phyloP scores from a whole-genome alignment of 2,113 vertebrate species.

The Dissostichus mawsoni region DNA sequence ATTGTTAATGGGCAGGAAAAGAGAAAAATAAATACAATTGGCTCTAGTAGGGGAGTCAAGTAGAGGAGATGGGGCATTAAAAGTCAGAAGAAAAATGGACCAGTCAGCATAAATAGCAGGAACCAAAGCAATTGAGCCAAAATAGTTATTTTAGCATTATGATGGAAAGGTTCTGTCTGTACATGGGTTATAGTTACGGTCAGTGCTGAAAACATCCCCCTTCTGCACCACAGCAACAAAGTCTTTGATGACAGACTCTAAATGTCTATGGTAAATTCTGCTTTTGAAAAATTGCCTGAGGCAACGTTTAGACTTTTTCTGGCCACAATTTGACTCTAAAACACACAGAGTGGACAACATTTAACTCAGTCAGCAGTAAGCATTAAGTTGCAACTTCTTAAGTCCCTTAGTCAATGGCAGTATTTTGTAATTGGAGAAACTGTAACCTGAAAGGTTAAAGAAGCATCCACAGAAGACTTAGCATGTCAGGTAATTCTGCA shows the following conservation, averaged over 20 bases:
- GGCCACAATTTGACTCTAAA: conserved; percentile 45
- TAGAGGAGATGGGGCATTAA: conserved; percentile 24
- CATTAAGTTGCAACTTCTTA: conserved; percentile 12
- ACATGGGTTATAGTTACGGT: conserved; percentile 53
- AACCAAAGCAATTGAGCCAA: conserved; percentile 41
- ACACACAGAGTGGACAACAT: conserved; percentile 55
- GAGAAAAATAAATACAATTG: not conserved
- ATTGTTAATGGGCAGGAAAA: conserved; percentile 4
- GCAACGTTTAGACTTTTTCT: conserved; percentile 35
- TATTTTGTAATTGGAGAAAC: conserved; percentile 11
- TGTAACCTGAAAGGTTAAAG: conserved; percentile 15
- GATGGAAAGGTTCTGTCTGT: conserved; percentile 62
- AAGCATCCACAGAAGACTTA: not conserved
- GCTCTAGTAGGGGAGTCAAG: conserved; percentile 24
- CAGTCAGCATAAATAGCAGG: conserved; percentile 44
- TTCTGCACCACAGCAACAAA: conserved; percentile 55
- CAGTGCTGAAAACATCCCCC: conserved; percentile 58
- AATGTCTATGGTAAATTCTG: conserved; percentile 36
- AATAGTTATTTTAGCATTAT: conserved; percentile 52
- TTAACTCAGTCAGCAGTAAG: conserved; percentile 32
- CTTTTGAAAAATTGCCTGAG: conserved; percentile 45
- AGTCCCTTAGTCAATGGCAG: conserved; percentile 42
- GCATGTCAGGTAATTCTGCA: not conserved
- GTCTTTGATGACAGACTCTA: conserved; percentile 61
- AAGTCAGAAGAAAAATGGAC: conserved; percentile 42